phyloP scores from a whole-genome alignment of 2,113 vertebrate genomes.

The Recurvirostra avosetta region DNA sequence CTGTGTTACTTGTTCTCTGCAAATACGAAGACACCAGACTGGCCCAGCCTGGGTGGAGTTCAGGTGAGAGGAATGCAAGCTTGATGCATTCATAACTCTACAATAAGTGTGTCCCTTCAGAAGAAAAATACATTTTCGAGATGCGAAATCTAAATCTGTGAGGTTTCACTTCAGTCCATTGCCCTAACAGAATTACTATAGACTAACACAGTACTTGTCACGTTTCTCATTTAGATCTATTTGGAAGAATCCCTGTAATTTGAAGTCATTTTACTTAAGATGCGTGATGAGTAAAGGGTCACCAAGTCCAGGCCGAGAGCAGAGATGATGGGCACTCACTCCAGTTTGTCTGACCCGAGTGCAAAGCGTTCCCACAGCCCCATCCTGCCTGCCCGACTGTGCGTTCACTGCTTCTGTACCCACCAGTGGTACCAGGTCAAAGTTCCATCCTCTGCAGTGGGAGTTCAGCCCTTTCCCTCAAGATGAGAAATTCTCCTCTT shows the following conservation, averaged over 20 bases:
- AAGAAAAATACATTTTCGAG: background rate
- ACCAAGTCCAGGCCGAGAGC: background rate
- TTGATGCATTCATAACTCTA: background rate
- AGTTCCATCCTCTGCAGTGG: background rate
- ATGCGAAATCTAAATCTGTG: background rate
- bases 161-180: background rate
- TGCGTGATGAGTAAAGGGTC: background rate
- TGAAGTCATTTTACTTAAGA: background rate
- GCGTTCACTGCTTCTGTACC: rapidly evolving
- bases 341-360: rapidly evolving
- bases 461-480: background rate
- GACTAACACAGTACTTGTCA: background rate
- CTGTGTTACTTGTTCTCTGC: background rate
- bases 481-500: background rate
- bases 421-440: background rate
- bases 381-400: background rate
- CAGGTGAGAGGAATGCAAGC: background rate
- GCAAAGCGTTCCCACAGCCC: background rate
- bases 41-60: background rate
- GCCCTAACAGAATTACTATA: background rate
- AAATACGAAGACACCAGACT: background rate
- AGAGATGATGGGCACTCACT: background rate
- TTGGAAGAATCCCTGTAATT: background rate
- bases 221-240: background rate
- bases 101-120: background rate